Base-by-base conservation (phyloP, 2,113 vertebrate genomes). In the Siphamia tubifer region DNA sequence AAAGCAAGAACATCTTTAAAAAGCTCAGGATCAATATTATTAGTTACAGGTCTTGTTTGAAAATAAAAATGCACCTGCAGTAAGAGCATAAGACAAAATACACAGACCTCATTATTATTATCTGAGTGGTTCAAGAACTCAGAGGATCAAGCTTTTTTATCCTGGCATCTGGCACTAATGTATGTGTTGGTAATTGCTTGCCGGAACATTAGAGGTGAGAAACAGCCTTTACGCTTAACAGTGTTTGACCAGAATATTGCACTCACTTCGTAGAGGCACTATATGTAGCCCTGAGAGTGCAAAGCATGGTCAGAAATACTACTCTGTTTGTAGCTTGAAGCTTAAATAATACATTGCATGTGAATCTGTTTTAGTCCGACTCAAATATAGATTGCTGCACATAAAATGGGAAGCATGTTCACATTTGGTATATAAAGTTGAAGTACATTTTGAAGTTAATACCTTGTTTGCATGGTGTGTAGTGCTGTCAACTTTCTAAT, bases 291-390 rank as follows among this genome's bases (percentile, higher is more conserved):
- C 70, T 40, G 10, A 15, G 58, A 54, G 55, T 19, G 24, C 45
- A n/a, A 25, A 8, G 27, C 47, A 32, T 1, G 21, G 60, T 42
- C 61, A 65, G 40, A 43, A 21, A 28, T 12, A 34, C 58, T 69
- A 36, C 20, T 62, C 68, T 45, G 60, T 54, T 44, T 70, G 40
- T 51, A 58, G 79, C 60, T 47, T 57, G 43, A 4, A 31, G 25
- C 66, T 24, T 87, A 36, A 82, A 87, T 79, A 51, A 82, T 80
- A 68, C 27, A 82, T 65, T 20, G 30, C 21, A 31, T 31, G 36
- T 44, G 24, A 51, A 34, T 32, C 44, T 52, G 27, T 57, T 32
- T 30, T 64, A 31, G 39, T 38, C 47, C 24, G 60, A 57, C 24
- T 35, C 13, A 39, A 6, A 17, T 31, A 58, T 20, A 31, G 10